Evolutionary conservation across 2,797 vertebrate species (phyloP).

Genomic region (Sebastes miniatus): DNA sequence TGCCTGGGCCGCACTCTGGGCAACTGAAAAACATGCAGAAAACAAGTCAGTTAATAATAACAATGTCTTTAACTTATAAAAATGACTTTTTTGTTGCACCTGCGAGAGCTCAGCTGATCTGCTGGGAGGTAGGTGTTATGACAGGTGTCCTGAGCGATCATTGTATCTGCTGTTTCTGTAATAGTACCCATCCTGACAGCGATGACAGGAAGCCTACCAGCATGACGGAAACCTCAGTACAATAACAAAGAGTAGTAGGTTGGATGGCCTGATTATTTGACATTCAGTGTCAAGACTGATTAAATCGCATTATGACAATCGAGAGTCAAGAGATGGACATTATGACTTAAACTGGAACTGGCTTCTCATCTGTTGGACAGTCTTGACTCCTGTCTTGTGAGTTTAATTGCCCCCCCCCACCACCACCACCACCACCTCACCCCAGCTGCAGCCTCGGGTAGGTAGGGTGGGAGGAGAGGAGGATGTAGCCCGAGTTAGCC

Average conservation of each 20-base stretch:
- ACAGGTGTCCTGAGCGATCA: conserved; percentile 53
- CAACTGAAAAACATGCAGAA: conserved; percentile 68
- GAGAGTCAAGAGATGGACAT: not conserved
- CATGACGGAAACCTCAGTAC: conserved; percentile 35
- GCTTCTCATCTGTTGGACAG: not conserved
- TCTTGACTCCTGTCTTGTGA: not conserved
- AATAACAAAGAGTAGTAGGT: conserved; percentile 12
- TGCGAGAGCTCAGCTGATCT: not conserved
- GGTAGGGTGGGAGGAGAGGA: conserved; percentile 39
- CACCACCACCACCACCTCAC: not conserved
- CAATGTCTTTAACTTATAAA: not conserved
- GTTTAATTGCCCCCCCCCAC: conserved; percentile 10
- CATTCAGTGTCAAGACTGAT: conserved; percentile 34
- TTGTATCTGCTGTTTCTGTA: conserved; percentile 13
- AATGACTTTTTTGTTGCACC: not conserved
- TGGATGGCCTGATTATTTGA: conserved; percentile 37
- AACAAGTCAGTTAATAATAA: conserved; percentile 1
- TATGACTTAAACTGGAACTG: not conserved
- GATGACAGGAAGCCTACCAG: conserved; percentile 36
- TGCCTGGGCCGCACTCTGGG: conserved; percentile 78
- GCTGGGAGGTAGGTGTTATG: conserved; percentile 34
- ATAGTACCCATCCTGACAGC: conserved; percentile 37
- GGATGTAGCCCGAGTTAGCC: conserved; percentile 47
- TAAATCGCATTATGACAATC: conserved; percentile 23
- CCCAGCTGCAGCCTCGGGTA: conserved; percentile 32